Base-by-base conservation (phyloP, 2,113 vertebrate genomes). In the Pionites leucogaster region DNA sequence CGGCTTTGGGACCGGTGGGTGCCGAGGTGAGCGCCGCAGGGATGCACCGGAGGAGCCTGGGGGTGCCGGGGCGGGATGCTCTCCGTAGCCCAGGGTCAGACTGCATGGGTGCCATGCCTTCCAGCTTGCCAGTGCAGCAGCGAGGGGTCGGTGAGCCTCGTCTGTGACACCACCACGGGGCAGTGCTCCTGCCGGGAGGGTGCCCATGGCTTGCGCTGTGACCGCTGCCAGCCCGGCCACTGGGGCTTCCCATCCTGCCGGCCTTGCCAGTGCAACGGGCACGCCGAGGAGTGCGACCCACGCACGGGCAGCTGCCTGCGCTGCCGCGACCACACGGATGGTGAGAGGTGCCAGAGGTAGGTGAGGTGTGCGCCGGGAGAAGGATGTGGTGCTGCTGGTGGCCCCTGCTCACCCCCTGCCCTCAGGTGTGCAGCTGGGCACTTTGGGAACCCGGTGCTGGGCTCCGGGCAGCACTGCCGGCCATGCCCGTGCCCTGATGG, bases 401-500 rank as follows among this genome's bases (percentile, higher is more conserved):
- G 65, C 31, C 77, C 22, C 53, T 4, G 2, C 71, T 85, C 60
- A 95, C 41, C 3, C 7, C 18, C 31, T 78, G 67, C 63, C 28
- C 1, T 7, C 85, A 99, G 99, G 68, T 99, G 99, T 42, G 97
- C 97, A 2, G 97, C 95, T 9, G 99, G 99, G 87, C 99, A 98
- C 95, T 98, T 99, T 9, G 99, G 99, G 86, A 99, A 99, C 95
- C 99, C 99, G 0, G 92, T 95, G 1, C 97, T 99, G 84, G 98
- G 98, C 19, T 97, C 98, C 0, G 98, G 98, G 22, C 97, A 97
- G 88, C 98, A 98, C 37, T 99, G 99, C 94, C 98, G 99, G 37
- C 99, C 99, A 1, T 99, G 99, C 62, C 99, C 98, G 15, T 99
- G 99, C 82, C 99, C 99, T 0, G 99, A 99, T 5, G 98, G 98